A percentile compares a stretch with the other conserved stretches of the same genome.
Evolutionary conservation across 2,113 vertebrate species (phyloP).

Genomic region (Octodon degus): DNA sequence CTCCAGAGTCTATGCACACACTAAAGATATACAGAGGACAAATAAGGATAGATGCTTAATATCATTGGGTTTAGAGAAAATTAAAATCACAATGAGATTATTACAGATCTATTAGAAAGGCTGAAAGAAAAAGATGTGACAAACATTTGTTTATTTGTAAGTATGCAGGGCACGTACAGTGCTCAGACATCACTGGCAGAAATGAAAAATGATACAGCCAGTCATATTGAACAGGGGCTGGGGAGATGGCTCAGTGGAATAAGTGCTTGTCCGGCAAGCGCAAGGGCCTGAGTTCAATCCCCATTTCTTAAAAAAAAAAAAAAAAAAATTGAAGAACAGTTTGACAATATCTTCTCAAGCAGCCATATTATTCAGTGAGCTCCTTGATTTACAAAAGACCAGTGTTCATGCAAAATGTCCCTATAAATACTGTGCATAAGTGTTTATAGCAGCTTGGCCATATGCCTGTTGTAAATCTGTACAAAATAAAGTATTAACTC

Average conservation of each 20-base stretch:
- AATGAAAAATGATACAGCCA: neutral
- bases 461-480: conserved; percentile 91
- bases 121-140: neutral
- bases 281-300: too few species aligned
- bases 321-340: neutral
- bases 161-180: too few species aligned
- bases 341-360: neutral
- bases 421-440: neutral
- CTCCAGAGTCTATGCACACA: neutral
- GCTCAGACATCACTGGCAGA: neutral
- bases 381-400: neutral
- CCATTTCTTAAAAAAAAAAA: too few species aligned
- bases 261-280: too few species aligned
- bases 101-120: neutral
- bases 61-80: neutral
- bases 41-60: neutral
- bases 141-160: neutral
- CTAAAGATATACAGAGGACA: neutral
- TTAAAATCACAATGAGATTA: neutral
- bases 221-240: neutral
- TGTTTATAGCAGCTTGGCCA: neutral
- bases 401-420: neutral
- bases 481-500: conserved; percentile 91
- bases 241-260: too few species aligned
- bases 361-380: neutral